Percentiles rank a stretch among this genome's conserved stretches.
phyloP scores from a whole-genome alignment of 2,113 vertebrate genomes.

The Sciurus niger region DNA sequence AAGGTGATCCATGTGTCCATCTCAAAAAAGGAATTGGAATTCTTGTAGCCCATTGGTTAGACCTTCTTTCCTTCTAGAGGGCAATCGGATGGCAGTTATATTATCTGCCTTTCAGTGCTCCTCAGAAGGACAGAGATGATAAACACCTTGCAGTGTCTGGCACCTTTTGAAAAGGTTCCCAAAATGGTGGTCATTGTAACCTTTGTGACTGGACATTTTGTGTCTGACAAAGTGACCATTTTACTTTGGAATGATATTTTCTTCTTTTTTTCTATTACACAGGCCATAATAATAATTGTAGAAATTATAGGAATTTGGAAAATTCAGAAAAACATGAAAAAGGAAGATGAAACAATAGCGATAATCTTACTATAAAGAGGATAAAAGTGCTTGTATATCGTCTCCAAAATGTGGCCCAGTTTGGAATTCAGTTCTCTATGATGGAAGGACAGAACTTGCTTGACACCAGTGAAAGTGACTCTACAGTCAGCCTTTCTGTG shows the following conservation, averaged over 20 bases:
- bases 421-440: conserved; percentile 35
- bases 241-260: conserved; percentile 38
- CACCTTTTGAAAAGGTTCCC: not conserved
- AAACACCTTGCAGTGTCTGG: not conserved
- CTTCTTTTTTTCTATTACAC: not conserved
- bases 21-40: not conserved
- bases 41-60: not conserved
- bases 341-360: not conserved
- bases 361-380: not conserved
- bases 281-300: not conserved
- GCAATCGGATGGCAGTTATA: not conserved
- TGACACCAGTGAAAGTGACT: not conserved
- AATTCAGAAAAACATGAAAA: not conserved
- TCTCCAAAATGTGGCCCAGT: not conserved
- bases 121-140: not conserved
- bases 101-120: not conserved
- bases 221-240: not conserved
- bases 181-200: conserved; percentile 29
- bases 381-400: not conserved
- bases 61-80: not conserved
- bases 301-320: conserved; percentile 1
- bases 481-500: not conserved
- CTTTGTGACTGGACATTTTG: not conserved
- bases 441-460: not conserved
- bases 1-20: not conserved